Evolutionary conservation across 2,113 vertebrate genomes (phyloP), one percentile per base, ranked within the genome.

Genomic region (Channa argus): DNA sequence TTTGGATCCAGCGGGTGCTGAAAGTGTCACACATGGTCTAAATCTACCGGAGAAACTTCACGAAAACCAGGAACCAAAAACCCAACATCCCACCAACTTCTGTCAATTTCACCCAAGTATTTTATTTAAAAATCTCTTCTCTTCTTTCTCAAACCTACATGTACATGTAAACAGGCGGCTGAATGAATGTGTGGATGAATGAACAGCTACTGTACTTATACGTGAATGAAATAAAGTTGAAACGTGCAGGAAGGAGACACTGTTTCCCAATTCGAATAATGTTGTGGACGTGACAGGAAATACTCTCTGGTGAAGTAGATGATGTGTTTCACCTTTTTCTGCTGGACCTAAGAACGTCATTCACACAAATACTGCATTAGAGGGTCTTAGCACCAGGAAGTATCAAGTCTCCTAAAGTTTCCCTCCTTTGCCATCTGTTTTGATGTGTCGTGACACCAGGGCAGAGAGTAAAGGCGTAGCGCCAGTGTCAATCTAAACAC

Each of bases 401-500:
- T 8, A 56, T 15, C 15, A 8, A n/a, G n/a, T 14, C 6, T 52
- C 44, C 13, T 0, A 24, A 14, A 10, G 9, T 41, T 47, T 60
- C 0, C 38, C 9, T 51, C 8, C 6, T 37, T 49, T 8, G 6
- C 9, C n/a, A 7, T 9, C 34, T 55, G 24, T 33, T 34, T 55
- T 33, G 13, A 41, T 43, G 38, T 41, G 51, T 65, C 33, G 14
- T 34, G 60, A 62, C 60, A 56, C 24, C 24, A 24, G 1, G 1
- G 24, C 24, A 24, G 24, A 24, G 24, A 24, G 24, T 24, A 0
- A 6, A n/a, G 6, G 45, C 13, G 11, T 34, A 8, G 51, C 9
- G n/a, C n/a, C 38, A 0, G 51, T 39, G 67, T 60, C 74, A 63
- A 71, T 87, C 71, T 62, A 5, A 64, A 74, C 52, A 46, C 49